Percentiles rank a stretch among this genome's conserved stretches.
Conservation (phyloP, 2,113 vertebrate species). For the Aegotheles bennettii region DNA sequence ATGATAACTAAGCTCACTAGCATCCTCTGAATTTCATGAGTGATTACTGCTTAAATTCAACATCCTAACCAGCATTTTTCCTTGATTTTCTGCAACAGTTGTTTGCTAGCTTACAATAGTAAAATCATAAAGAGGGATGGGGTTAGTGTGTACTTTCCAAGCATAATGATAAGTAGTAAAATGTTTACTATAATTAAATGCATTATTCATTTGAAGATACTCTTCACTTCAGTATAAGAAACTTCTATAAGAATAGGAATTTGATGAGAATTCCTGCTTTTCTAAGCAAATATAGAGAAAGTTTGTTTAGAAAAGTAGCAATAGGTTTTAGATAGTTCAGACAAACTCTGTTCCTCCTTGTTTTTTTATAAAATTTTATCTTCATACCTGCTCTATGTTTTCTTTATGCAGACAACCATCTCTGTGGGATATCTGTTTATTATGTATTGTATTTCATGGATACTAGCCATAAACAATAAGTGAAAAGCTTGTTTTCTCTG, state of each 20-base stretch:
- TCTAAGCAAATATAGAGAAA: not conserved
- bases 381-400: not conserved
- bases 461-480: not conserved
- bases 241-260: not conserved
- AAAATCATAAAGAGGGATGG: not conserved
- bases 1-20: not conserved
- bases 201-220: not conserved
- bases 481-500: not conserved
- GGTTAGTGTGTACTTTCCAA: not conserved
- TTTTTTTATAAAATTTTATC: not conserved
- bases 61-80: not conserved
- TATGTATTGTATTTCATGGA: not conserved
- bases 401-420: not conserved
- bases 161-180: not conserved
- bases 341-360: not conserved
- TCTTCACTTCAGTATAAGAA: not conserved
- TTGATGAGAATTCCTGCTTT: not conserved
- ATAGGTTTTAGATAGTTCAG: not conserved
- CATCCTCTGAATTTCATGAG: not conserved
- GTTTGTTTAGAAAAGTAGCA: not conserved
- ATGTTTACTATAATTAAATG: not conserved
- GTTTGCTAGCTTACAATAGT: not conserved
- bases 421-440: not conserved
- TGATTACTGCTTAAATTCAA: not conserved
- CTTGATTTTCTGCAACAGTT: not conserved